Base-by-base conservation (phyloP, 2,113 vertebrate genomes). In the Channa maculata region DNA sequence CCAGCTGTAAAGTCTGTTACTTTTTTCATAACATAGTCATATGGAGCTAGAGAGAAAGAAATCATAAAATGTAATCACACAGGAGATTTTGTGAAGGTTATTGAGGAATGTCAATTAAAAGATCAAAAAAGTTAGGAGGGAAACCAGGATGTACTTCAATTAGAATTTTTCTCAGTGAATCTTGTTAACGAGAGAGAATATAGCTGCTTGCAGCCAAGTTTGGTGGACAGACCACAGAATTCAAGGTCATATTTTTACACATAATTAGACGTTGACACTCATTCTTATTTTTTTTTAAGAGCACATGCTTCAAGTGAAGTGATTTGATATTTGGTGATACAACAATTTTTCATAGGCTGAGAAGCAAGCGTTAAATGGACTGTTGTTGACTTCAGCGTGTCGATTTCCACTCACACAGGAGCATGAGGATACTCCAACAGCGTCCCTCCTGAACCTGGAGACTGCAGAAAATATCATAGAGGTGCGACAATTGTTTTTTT, bases 371-470 rank as follows among this genome's bases (percentile, higher is more conserved):
- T 24, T 24, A 24, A 24, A 24, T 24, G 24, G 24, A 24, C 24
- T 24, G 24, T 24, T 24, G 24, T 24, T 24, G 44, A 81, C 49
- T 37, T 71, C 3, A 6, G 37, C 49, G 6, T 76, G 53, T 66
- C 46, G 50, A 4, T 73, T 68, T 79, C 14, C 39, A 2, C 75
- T 75, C 48, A 8, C 55, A 12, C 88, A 99, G 97, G 97, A 94
- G 62, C 95, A 95, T 37, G 95, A 70, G 36, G 96, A 96, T 71
- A 90, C 88, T 5, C 85, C 94, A 11, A 94, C 95, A 11, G 88
- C 54, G 10, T 94, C 96, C 37, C 93, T 70, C 70, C 81, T 12
- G 65, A 95, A 94, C 39, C 94, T 97, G 79, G 96, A 95, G 6
- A 92, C 94, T 24, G 90, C 94, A 34, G 94, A 95, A 59, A 93